Evolutionary conservation across 2,797 vertebrate genomes (phyloP), one percentile per base, ranked within the genome.

Genomic region (Malacoctenus gilli): DNA sequence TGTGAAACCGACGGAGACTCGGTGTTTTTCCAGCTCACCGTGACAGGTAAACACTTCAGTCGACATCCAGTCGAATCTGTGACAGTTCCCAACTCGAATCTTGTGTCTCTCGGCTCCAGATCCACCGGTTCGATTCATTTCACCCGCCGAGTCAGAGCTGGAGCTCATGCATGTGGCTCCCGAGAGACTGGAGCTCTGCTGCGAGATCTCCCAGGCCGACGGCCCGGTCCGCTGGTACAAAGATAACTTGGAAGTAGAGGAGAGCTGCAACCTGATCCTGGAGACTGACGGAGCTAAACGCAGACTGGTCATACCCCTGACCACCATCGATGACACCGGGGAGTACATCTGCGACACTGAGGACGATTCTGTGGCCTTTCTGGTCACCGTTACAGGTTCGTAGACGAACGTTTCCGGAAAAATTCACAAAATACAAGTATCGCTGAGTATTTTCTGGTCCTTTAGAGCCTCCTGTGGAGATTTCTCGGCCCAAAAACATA

Each of bases 281-380:
- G 91, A 93, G 8, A 89, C 47, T 0, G 87, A 96, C 4, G 93
- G 92, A 1, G 64, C 90, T 10, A 49, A 79, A 30, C 92, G 89
- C 23, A 84, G 82, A 23, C 88, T 99, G 34, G 74, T 93, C 47
- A 87, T 98, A 68, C 90, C 90, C 8, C 58, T 53, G 1, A 86
- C 93, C 38, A 85, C 84, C 0, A 68, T 86, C 0, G 89, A 95
- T 3, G 93, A 99, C 3, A 75, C 89, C 0, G 97, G 94, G 7
- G 96, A 97, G 77, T 99, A 97, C 39, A 85, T 96, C 46, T 99
- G 96, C 0, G 95, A 98, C 80, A 95, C 93, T 14, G 91, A 90
- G 4, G 91, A 96, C 34, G 94, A 97, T 44, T 93, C 93, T 0
- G 64, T 96, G 68, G 89, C 92, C 54, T 98, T 98, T 22, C 89